Percentiles rank a stretch among this genome's conserved stretches.
phyloP scores from a whole-genome alignment of 2,113 vertebrate species.

The Myrmecophaga tridactyla region DNA sequence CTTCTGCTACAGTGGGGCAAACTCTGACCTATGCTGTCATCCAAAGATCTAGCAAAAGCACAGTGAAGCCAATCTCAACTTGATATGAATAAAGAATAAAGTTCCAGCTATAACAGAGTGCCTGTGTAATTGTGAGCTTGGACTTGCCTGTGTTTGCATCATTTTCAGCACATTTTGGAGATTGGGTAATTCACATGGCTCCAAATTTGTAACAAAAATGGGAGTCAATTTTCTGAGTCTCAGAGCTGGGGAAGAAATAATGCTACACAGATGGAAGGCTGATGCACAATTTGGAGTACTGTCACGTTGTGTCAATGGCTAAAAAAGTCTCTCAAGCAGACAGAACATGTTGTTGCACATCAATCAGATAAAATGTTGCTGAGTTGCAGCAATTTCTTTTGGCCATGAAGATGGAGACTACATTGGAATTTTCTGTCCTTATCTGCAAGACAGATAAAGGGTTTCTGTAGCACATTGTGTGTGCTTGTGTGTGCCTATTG shows the following conservation, averaged over 20 bases:
- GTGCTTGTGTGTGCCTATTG: background rate
- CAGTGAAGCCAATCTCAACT: slow-evolving; percentile 42
- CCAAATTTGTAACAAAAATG: slow-evolving; percentile 24
- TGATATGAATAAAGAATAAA: slow-evolving; percentile 27
- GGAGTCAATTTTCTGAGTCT: slow-evolving; percentile 41
- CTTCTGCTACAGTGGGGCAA: background rate
- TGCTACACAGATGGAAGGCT: background rate
- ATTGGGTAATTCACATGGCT: background rate
- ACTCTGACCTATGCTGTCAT: slow-evolving; percentile 32
- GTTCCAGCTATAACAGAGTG: slow-evolving; percentile 9
- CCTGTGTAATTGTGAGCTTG: background rate
- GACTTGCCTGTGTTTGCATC: slow-evolving; percentile 18
- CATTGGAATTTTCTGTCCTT: background rate
- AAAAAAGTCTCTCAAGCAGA: slow-evolving; percentile 28
- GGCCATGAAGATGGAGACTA: background rate
- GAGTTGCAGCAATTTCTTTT: slow-evolving; percentile 44
- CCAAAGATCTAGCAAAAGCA: slow-evolving; percentile 45
- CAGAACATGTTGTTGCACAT: slow-evolving; percentile 40
- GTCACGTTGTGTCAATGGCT: slow-evolving; percentile 28
- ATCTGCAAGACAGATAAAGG: background rate
- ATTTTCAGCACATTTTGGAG: slow-evolving; percentile 35
- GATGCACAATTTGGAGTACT: slow-evolving; percentile 44
- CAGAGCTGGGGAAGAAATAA: slow-evolving; percentile 36
- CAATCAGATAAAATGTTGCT: slow-evolving; percentile 42
- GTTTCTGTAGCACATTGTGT: background rate